Base-by-base conservation (phyloP, 1,140 invertebrate genomes). In the Globodera rostochiensis region DNA sequence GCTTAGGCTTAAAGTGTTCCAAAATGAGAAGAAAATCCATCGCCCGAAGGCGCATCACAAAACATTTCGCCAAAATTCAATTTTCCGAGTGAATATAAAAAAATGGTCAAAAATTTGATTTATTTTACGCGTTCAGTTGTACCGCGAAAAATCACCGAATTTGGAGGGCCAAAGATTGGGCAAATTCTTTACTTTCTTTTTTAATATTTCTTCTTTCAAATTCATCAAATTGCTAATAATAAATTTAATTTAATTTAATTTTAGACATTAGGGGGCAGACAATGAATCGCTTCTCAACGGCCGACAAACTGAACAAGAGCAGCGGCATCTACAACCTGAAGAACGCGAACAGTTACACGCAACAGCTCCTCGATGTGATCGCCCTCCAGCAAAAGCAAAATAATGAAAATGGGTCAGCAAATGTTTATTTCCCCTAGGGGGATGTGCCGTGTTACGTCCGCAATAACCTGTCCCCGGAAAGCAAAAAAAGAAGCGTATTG, bases 221-320 rank as follows among this genome's bases (percentile, higher is more conserved):
- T 19, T 64, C 1, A 64, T 15, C 1, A 19, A 19, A 19, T 11
- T 19, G 13, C 57, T 15, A 53, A 53, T 53, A 19, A 15, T 60
- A 1, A 60, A 60, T 60, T 60, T 60, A 19, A 64, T n/a, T 64
- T 64, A 4, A 64, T 15, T n/a, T 64, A 19, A 64, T 64, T 64
- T 36, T 19, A 64, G 57, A 64, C 25, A 6, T 71, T 45, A 6
- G 36, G 11, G 75, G 66, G 45, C 76, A 77, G 15, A 64, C 11
- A 77, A 77, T 77, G 76, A 77, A 77, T 67, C 76, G 76, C 36
- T 77, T 78, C 13, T 78, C 64, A 49, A 78, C 77, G 50, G 77
- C 77, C 15, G 60, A 78, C 49, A 78, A 78, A 49, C 9, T 78
- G 70, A 78, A 78, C 25, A 78, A 78, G 47, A 78, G 57, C 25